Conservation (phyloP, 2,888 invertebrate genomes). For the Liposcelis brunnea region DNA sequence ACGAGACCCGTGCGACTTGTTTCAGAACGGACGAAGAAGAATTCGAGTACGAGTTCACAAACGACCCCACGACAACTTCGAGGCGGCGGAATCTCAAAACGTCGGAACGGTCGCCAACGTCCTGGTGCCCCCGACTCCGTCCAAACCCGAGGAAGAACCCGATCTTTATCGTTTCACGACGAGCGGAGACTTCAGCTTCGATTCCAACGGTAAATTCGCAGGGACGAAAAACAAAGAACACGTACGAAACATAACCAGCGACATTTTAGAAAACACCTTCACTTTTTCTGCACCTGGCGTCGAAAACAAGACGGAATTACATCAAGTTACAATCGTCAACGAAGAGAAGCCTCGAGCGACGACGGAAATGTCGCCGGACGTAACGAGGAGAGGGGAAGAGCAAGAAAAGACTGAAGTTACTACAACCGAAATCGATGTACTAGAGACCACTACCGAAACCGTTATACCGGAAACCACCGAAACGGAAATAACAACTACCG, state of each 20-base stretch:
- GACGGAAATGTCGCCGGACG: neutral
- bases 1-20: no score
- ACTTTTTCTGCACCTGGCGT: slow-evolving; percentile 5
- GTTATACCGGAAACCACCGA: neutral
- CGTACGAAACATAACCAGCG: slow-evolving; percentile 6
- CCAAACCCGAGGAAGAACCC: neutral
- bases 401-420: neutral
- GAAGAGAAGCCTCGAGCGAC: neutral
- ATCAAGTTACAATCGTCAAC: neutral
- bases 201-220: neutral
- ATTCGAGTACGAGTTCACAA: slow-evolving; percentile 46
- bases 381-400: neutral
- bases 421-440: neutral
- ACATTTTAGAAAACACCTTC: slow-evolving; percentile 2
- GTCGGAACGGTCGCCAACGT: slow-evolving; percentile 30
- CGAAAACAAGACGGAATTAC: slow-evolving; percentile 1
- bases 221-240: slow-evolving; percentile 4
- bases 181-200: neutral
- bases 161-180: slow-evolving; percentile 3
- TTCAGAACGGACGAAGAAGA: slow-evolving; percentile 42
- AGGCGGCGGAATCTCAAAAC: slow-evolving; percentile 65
- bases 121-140: slow-evolving; percentile 16
- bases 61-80: slow-evolving; percentile 45
- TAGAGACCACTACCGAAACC: slow-evolving; percentile 10
- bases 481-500: slow-evolving; percentile 21